Evolutionary conservation across 2,888 invertebrate species (phyloP), one percentile per base, ranked within the genome.

Genomic region (Monochamus alternatus): DNA sequence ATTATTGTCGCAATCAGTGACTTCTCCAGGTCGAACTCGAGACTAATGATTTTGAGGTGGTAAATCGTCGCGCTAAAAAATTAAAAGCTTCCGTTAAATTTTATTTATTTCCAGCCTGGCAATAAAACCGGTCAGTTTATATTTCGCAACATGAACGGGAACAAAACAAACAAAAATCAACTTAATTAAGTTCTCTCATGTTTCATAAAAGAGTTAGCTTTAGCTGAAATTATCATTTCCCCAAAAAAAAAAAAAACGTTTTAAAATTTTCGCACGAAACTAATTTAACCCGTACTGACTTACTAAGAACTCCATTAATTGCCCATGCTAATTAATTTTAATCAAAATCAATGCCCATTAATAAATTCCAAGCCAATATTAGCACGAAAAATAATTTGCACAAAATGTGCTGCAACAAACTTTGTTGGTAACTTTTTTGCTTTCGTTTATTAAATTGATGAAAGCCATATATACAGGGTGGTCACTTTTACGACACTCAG

Each of bases 111-210:
- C 44, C 55, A 72, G 64, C 43, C 64, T 58, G 38, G 30, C 69
- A 59, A 59, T 69, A 69, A 69, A 69, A 69, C n/a, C 59, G 58
- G 58, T 63, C 65, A 59, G 55, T 55, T 47, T 72, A 65, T 65
- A 65, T 65, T 72, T 65, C 58, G 32, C 58, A 65, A 47, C 58
- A 30, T 64, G 72, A 44, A 52, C 38, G 58, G 47, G 12, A 30
- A 51, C 47, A 47, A 51, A 64, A 64, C 64, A 64, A 64, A 64
- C 47, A 64, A 64, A 64, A 64, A 64, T 64, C 64, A 47, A 44
- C 64, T 64, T 64, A 64, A 64, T 64, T 38, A 51, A 47, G 64
- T 64, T 64, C 47, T 64, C 30, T 14, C 47, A 64, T 64, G 47
- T 64, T 64, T 64, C 64, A 47, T 64, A 64, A 64, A 47, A 64